Conservation (phyloP, 2,113 vertebrate species). For the Tachuris rubrigastra region DNA sequence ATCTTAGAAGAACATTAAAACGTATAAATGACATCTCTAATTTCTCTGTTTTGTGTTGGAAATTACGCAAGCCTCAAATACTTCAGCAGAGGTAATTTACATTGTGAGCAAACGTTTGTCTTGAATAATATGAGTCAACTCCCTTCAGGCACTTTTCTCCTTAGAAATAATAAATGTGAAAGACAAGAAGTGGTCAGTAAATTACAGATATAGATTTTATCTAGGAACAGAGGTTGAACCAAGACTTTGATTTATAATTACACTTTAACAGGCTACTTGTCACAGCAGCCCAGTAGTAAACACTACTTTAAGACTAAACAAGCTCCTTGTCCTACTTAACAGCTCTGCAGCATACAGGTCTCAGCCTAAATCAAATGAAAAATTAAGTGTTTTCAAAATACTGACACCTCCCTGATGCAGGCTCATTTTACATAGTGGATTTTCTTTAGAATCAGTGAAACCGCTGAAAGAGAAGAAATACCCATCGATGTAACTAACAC, state of each 20-base stretch:
- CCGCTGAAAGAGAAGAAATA: not conserved
- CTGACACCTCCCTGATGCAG: not conserved
- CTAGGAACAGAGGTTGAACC: constrained; percentile 9
- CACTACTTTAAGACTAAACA: not conserved
- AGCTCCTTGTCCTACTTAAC: not conserved
- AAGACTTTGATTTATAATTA: constrained; percentile 43
- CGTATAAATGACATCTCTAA: not conserved
- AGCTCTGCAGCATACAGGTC: not conserved
- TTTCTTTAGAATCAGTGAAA: not conserved
- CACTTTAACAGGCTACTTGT: constrained; percentile 58
- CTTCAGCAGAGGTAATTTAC: constrained; percentile 20
- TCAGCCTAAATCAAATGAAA: not conserved
- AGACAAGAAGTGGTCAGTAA: constrained; percentile 41
- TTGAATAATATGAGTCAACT: constrained; percentile 41
- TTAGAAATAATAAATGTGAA: constrained; percentile 52
- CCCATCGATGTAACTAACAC: not conserved
- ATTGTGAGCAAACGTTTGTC: constrained; percentile 35
- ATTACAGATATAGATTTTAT: constrained; percentile 52
- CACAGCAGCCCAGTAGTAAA: constrained; percentile 22
- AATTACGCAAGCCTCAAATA: constrained; percentile 48
- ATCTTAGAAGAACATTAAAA: not conserved
- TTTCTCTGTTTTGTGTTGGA: not conserved
- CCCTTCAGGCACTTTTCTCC: constrained; percentile 47
- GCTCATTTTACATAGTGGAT: not conserved
- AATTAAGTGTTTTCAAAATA: not conserved